Base-by-base conservation (phyloP, 92 coral and sea anemone genomes). In the Zoanthus sociatus region DNA sequence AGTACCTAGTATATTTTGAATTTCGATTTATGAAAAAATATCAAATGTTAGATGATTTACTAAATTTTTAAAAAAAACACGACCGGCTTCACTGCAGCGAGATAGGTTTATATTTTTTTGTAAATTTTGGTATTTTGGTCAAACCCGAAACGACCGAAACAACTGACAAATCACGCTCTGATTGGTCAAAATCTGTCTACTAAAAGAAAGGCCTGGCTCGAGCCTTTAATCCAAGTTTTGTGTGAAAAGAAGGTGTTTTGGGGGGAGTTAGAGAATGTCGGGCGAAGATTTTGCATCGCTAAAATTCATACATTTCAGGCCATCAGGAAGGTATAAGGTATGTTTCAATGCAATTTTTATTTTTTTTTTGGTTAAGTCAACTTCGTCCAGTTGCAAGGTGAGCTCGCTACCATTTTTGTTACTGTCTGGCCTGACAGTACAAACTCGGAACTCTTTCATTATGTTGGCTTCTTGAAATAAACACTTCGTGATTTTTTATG, bases 251-350 rank as follows among this genome's bases (percentile, higher is more conserved):
- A 81, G 63, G 85, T 26, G 53, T 9, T 81, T 21, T 47, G 74
- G 50, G 21, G 32, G 61, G 47, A 11, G 10, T 81, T 66, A 14
- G 85, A 81, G 31, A 78, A 89, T 92, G 94, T 77, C 89, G 87
- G 84, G 66, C 32, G 77, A 51, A 0, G 98, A 95, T 82, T 95
- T 92, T 70, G 85, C 89, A 46, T 85, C 92, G 55, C 89, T 95
- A 89, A 87, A 79, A 46, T 95, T 95, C 86, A 81, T 83, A 15
- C 31, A 37, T 45, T 83, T 90, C 66, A 86, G 74, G 64, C 54
- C 85, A 42, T 58, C 53, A 44, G 75, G 67, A 54, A 42, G 78
- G 32, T 9, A 56, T 78, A 66, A 18, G 75, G 31, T 81, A 81
- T 13, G 60, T 26, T 66, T 18, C 9, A 46, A 46, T n/a, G 15